Evolutionary conservation across 2,888 invertebrate genomes (phyloP), one percentile per base, ranked within the genome.

Genomic region (Escarpia spicata): DNA sequence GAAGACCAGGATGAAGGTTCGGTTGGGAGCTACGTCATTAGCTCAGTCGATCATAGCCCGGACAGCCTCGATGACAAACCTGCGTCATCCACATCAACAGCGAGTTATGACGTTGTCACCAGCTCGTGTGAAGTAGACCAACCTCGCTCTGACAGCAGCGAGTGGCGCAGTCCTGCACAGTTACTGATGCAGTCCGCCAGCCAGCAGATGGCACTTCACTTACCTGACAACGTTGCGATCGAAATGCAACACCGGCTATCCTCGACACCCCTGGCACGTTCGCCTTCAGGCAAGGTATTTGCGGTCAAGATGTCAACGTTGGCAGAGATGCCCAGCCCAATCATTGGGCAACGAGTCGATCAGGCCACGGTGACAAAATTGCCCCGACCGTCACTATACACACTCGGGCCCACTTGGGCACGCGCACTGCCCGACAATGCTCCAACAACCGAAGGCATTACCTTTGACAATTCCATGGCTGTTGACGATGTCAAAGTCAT

Each of bases 121-220:
- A 75, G 75, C 75, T 75, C 75, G 75, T 26, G 75, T 6, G 75
- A 75, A 2, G n/a, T 75, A 15, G 26, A 75, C 75, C 75, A 75
- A 26, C 75, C 26, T 75, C 75, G 26, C 75, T 75, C 75, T 75
- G 75, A 75, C 6, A 26, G 19, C 26, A 75, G 75, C n/a, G 75
- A 75, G 75, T 75, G 75, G 75, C 75, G 6, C 75, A 75, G 75
- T 75, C 75, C 75, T 1, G 75, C 75, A 26, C 75, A 75, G 26
- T 26, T 75, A 37, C 91, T 95, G 43, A 94, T 95, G 92, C 93
- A 94, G 91, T 95, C 95, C 43, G 94, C 95, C 44, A 95, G 95
- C 15, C 95, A 95, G 92, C 94, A 94, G 43, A 92, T 95, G n/a
- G 93, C 95, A 92, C 93, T 95, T 15, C 93, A 94, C 75, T 95